A percentile compares a stretch with the other conserved stretches of the same genome.
These are phyloP conservation scores for Scolanthus callimorphus DNA, from an alignment of 92 coral and sea anemone species.

Conservation along the genomic window DNA sequence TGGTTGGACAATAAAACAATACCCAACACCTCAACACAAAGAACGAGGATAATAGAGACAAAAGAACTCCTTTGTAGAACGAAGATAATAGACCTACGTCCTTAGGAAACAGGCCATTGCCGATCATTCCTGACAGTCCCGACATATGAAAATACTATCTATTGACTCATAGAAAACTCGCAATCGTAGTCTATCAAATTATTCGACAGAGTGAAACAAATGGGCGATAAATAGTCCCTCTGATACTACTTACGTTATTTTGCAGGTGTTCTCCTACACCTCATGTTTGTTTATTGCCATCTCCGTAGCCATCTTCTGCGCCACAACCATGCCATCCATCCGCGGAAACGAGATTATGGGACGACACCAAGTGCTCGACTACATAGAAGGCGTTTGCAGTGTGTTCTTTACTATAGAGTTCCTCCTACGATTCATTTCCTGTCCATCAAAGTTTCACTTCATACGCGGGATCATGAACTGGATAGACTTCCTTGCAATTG, in stretches of 20 bases:
- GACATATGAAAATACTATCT: too few species aligned
- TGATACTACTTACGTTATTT: slow-evolving; percentile 13
- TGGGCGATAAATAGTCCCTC: too few species aligned
- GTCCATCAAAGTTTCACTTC: slow-evolving; percentile 70
- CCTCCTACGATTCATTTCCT: slow-evolving; percentile 58
- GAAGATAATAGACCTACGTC: too few species aligned
- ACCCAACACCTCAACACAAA: too few species aligned
- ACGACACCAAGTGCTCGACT: slow-evolving; percentile 20
- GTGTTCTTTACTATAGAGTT: slow-evolving; percentile 86
- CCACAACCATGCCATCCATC: slow-evolving; percentile 79
- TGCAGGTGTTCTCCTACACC: slow-evolving; percentile 78
- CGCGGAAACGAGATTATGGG: slow-evolving; percentile 47
- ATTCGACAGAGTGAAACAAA: too few species aligned
- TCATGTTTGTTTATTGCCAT: slow-evolving; percentile 90
- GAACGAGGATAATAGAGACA: too few species aligned
- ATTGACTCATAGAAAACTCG: too few species aligned
- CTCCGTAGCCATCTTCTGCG: slow-evolving; percentile 89
- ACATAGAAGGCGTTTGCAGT: slow-evolving; percentile 77
- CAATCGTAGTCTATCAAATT: too few species aligned
- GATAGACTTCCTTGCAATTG: slow-evolving; percentile 88
- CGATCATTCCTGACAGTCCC: too few species aligned
- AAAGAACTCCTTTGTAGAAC: too few species aligned
- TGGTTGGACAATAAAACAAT: too few species aligned
- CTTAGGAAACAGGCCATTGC: too few species aligned
- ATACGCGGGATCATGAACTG: slow-evolving; percentile 83